Evolutionary conservation across 2,888 invertebrate genomes (phyloP).

Genomic region (Incurvaria masculella): DNA sequence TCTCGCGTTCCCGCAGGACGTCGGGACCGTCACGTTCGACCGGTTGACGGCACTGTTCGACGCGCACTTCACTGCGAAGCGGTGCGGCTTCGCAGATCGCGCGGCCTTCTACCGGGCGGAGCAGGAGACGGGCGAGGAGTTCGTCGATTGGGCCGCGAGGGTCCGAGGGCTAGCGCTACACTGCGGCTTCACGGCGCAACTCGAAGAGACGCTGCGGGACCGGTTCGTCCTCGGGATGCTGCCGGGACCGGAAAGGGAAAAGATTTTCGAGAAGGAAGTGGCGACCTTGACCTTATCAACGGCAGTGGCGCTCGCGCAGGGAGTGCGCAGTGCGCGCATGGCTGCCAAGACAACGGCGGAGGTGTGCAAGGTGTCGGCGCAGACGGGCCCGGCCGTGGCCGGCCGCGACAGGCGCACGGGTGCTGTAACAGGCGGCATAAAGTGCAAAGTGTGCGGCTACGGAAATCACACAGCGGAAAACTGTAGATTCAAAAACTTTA

Average conservation of each 20-base stretch:
- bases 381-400: neutral
- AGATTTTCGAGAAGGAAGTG: neutral
- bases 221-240: conserved; percentile 17
- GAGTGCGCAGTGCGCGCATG: no score
- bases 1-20: conserved; percentile 15
- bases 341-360: neutral
- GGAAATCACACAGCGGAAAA: conserved; percentile 15
- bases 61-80: conserved; percentile 13
- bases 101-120: conserved; percentile 17
- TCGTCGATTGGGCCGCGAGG: conserved; percentile 3
- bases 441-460: conserved; percentile 18
- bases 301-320: neutral
- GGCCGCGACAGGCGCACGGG: neutral
- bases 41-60: conserved; percentile 11
- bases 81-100: conserved; percentile 10
- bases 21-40: conserved; percentile 13
- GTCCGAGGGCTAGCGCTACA: conserved; percentile 14
- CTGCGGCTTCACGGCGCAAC: conserved; percentile 13
- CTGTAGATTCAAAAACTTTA: conserved; percentile 16
- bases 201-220: conserved; percentile 18
- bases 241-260: conserved; percentile 2
- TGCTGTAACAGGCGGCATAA: conserved; percentile 3
- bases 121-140: conserved; percentile 15
- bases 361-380: neutral
- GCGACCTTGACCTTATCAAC: neutral